Percentiles rank a stretch among this genome's conserved stretches.
Conservation (phyloP, 2,113 vertebrate species). For the Turnix velox region DNA sequence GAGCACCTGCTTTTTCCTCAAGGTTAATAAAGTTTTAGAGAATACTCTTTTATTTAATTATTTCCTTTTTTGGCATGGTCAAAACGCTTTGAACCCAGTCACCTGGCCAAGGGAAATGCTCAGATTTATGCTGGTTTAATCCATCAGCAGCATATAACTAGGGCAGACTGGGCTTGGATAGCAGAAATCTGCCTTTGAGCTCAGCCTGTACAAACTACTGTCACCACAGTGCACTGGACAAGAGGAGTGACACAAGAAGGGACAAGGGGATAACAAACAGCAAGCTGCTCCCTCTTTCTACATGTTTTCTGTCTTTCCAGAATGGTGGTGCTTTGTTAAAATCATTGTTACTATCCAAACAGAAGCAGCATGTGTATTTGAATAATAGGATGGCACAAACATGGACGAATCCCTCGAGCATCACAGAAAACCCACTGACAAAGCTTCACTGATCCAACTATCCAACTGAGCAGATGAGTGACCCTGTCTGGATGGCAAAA, state of each 20-base stretch:
- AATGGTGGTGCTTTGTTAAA: neutral
- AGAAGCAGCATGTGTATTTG: neutral
- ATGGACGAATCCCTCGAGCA: accelerated
- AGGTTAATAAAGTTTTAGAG: neutral
- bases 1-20: neutral
- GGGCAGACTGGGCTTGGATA: neutral
- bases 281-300: neutral
- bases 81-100: neutral
- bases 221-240: neutral
- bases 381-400: neutral
- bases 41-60: neutral
- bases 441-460: neutral
- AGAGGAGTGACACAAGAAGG: neutral
- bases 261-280: neutral
- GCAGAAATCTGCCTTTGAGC: neutral
- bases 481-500: neutral
- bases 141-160: neutral
- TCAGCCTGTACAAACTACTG: neutral
- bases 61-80: neutral
- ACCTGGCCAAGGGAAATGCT: neutral
- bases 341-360: neutral
- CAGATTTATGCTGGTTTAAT: neutral
- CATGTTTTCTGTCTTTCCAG: neutral
- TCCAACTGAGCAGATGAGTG: neutral
- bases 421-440: neutral